Evolutionary conservation across 1,140 invertebrate genomes (phyloP).

Genomic region (Cydia fagiglandana): DNA sequence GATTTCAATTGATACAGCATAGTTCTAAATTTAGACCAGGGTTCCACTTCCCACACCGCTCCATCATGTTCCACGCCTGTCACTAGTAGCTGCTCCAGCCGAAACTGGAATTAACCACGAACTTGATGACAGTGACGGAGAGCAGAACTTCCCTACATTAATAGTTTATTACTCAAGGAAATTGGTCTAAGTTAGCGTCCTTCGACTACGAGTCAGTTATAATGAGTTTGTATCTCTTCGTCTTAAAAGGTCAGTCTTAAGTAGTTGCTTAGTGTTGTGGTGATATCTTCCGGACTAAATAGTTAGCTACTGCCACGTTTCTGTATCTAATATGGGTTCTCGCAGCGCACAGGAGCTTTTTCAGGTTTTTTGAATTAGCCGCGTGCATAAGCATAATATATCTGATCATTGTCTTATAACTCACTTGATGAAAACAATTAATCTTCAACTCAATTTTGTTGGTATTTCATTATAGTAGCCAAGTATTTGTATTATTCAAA

Average conservation of each 20-base stretch:
- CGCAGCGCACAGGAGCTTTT: no score
- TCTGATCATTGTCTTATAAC: no score
- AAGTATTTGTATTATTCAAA: no score
- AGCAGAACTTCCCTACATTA: background rate
- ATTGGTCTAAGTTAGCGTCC: background rate
- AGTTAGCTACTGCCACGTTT: no score
- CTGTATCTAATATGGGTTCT: no score
- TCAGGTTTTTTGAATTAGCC: no score
- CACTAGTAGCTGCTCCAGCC: background rate
- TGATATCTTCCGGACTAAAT: no score
- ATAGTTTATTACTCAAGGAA: background rate
- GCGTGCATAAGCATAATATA: no score
- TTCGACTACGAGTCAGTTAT: background rate
- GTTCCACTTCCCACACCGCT: background rate
- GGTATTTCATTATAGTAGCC: no score
- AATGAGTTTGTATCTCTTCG: background rate
- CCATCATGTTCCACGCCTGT: background rate
- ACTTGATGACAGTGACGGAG: slow-evolving; percentile 25
- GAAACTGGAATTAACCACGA: background rate
- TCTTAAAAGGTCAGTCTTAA: background rate
- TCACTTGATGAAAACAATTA: no score
- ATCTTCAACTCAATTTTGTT: no score
- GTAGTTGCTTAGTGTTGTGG: background rate
- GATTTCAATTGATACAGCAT: no score
- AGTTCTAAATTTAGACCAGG: background rate